phyloP scores from a whole-genome alignment of 2,113 vertebrate genomes.

The Drymodes brunneopygia region DNA sequence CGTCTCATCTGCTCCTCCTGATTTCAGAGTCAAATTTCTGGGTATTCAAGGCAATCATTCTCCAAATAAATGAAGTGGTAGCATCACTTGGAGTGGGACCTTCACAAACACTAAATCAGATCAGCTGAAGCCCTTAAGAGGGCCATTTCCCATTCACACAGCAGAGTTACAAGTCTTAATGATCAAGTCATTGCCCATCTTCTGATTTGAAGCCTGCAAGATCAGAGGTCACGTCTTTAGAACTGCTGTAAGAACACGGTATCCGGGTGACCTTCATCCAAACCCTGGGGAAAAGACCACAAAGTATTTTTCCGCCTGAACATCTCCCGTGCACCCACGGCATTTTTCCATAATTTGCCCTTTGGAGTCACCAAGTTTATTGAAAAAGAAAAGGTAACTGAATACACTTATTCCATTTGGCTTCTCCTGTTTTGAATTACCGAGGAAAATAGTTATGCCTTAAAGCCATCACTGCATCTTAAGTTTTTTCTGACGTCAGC shows the following conservation, averaged over 20 bases:
- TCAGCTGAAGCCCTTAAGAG: neutral
- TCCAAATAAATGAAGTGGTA: neutral
- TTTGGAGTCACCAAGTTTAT: constrained; percentile 61
- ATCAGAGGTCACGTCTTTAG: neutral
- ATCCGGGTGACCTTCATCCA: constrained; percentile 34
- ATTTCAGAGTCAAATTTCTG: neutral
- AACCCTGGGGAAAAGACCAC: constrained; percentile 42
- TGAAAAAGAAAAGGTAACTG: neutral
- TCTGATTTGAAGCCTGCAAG: neutral
- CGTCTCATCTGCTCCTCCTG: neutral
- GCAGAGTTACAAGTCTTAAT: neutral
- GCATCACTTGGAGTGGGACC: neutral
- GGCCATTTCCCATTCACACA: neutral
- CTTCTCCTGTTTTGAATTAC: neutral
- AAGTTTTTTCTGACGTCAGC: neutral
- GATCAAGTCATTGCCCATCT: neutral
- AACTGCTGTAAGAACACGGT: neutral
- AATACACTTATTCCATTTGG: neutral
- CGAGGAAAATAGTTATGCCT: neutral
- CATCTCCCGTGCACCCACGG: constrained; percentile 52
- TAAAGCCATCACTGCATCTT: neutral
- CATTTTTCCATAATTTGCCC: constrained; percentile 63
- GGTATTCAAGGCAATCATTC: neutral
- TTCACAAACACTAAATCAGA: neutral
- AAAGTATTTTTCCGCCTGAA: constrained; percentile 41